Percentiles rank a stretch among this genome's conserved stretches.
Evolutionary conservation across 2,888 invertebrate species (phyloP).

Genomic region (Drosophila cognata): DNA sequence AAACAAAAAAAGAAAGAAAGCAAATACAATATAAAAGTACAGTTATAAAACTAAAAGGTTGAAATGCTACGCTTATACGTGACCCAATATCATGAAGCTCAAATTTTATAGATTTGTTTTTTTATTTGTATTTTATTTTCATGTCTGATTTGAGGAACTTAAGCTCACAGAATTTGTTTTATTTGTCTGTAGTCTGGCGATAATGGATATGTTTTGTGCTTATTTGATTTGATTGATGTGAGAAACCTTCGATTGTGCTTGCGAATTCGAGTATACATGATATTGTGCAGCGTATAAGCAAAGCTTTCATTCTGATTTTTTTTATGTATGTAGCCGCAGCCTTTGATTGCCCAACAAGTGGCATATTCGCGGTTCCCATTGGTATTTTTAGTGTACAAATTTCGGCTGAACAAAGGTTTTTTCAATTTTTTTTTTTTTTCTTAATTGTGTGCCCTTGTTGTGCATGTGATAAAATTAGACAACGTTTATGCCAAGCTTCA

Average conservation of each 20-base stretch:
- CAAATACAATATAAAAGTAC: slow-evolving; percentile 18
- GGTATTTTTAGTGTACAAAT: slow-evolving; percentile 7
- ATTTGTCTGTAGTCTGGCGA: slow-evolving; percentile 18
- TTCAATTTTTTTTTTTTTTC: neutral
- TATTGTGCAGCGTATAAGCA: slow-evolving; percentile 39
- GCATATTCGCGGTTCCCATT: slow-evolving; percentile 9
- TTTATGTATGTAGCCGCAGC: slow-evolving; percentile 46
- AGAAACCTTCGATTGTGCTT: slow-evolving; percentile 52
- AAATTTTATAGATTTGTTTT: slow-evolving; percentile 3
- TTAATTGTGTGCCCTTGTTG: slow-evolving; percentile 46
- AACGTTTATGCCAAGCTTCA: slow-evolving; percentile 51
- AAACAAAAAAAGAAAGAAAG: neutral
- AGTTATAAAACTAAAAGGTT: slow-evolving; percentile 30
- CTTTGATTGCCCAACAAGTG: slow-evolving; percentile 54
- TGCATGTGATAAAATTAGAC: slow-evolving; percentile 33
- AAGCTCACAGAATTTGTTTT: slow-evolving; percentile 22
- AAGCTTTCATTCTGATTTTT: slow-evolving; percentile 11
- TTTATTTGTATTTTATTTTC: neutral
- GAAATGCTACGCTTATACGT: slow-evolving; percentile 29
- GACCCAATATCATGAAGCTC: slow-evolving; percentile 26
- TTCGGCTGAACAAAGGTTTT: slow-evolving; percentile 21
- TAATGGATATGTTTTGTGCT: slow-evolving; percentile 48
- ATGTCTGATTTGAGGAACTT: slow-evolving; percentile 24
- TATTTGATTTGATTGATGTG: slow-evolving; percentile 29
- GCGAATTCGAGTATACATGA: slow-evolving; percentile 21